Evolutionary conservation across 2,797 vertebrate genomes (phyloP).

Genomic region (Gambelia wislizenii): DNA sequence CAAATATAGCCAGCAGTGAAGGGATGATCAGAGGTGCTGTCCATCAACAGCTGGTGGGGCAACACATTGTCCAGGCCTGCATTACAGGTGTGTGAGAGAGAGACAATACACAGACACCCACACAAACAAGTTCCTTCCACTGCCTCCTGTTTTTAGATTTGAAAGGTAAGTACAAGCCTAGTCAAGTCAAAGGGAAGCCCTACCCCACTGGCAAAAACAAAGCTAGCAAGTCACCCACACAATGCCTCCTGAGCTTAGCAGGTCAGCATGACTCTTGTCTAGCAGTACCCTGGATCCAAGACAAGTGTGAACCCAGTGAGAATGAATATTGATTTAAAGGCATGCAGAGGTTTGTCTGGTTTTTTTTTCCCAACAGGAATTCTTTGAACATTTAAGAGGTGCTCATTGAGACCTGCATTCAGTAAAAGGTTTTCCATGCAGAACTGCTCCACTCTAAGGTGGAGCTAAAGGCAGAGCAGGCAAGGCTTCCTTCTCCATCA

Average conservation of each 20-base stretch:
- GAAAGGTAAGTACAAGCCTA: neutral
- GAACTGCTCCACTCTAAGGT: neutral
- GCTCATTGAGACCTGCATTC: no score
- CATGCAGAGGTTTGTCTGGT: neutral
- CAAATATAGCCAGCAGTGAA: neutral
- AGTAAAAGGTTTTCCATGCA: neutral
- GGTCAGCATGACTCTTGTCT: neutral
- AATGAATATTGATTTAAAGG: neutral
- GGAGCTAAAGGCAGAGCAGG: neutral
- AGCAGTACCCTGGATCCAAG: neutral
- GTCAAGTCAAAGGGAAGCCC: neutral
- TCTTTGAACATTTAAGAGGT: no score
- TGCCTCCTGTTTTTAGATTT: neutral
- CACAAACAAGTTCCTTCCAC: neutral
- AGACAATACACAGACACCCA: neutral
- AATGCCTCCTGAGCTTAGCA: neutral
- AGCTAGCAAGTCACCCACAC: neutral
- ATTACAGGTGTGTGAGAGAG: neutral
- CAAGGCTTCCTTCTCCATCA: no score
- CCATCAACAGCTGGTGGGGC: neutral
- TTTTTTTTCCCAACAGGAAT: no score
- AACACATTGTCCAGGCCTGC: neutral
- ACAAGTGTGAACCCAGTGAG: neutral
- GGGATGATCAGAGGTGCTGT: neutral
- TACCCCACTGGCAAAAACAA: neutral